Evolutionary conservation across 2,888 invertebrate species (phyloP), one percentile per base, ranked within the genome.

Genomic region (Stenolophus ochropezus): DNA sequence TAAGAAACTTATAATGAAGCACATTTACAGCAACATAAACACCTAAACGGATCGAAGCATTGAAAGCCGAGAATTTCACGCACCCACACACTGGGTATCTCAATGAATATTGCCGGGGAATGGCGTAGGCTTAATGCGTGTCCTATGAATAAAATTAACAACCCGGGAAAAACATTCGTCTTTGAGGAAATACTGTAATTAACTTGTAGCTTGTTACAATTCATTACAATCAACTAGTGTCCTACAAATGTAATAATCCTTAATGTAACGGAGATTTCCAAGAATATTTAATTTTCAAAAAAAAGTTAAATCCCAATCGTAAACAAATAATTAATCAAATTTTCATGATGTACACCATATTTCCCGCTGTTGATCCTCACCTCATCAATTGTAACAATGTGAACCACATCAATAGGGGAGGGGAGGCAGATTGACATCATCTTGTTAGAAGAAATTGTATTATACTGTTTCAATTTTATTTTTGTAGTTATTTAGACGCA

Each of bases 21-120:
- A 61, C 78, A 78, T 78, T 78, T 78, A 78, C 78, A 78, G 65
- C 42, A 78, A 65, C 61, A 78, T 78, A 78, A 78, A 78, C 78
- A 78, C 78, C 65, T 78, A 78, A 78, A 78, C 78, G 65, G 49
- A 78, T 78, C 61, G 78, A 78, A 78, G 14, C 78, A 78, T 42
- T 78, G 65, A 65, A 58, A 56, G 42, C 14, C 16, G 25, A 14
- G 65, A 61, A 78, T 78, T 78, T 49, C 65, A 42, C 18, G 21
- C 77, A 78, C 78, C 65, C 61, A 78, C 61, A 33, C 65, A 16
- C 21, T 6, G 27, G 14, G 33, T 33, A 69, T 69, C 27, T 69
- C 65, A 69, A 69, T 69, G 65, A 69, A 69, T 69, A 65, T 65
- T 33, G 65, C 33, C 14, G n/a, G 61, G 1, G 20, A 11, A 58